Evolutionary conservation across 2,797 vertebrate genomes (phyloP), one percentile per base, ranked within the genome.

Genomic region (Scleropages formosus): DNA sequence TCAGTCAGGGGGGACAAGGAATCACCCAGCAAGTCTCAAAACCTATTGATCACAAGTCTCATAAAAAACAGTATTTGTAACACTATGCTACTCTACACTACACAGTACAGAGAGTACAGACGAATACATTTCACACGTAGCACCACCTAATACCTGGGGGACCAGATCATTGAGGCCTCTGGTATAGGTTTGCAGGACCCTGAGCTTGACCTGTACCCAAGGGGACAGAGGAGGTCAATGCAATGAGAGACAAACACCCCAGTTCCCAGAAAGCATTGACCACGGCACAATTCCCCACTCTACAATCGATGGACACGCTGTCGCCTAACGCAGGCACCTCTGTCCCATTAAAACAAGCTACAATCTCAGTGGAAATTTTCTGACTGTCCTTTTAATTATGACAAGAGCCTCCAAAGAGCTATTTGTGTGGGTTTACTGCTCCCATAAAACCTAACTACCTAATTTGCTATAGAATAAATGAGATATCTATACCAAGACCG

Each of bases 201-300:
- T 13, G 12, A 3, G 51, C 16, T 16, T 9, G 16, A 9, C 9
- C 18, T 18, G 53, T 8, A 58, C 18, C 69, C 15, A 31, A 58
- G 58, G 26, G 47, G 18, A 31, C 10, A 22, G 27, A n/a, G n/a
- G n/a, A n/a, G n/a, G n/a, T n/a, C n/a, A n/a, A n/a, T n/a, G n/a
- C n/a, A n/a, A n/a, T n/a, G n/a, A n/a, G n/a, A n/a, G n/a, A n/a
- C n/a, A n/a, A n/a, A n/a, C 66, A 59, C 70, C 70, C 66, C 18
- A 16, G 76, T 89, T 87, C 82, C 80, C 81, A 81, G 81, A 87
- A 83, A 71, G 59, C 77, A 88, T 82, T 78, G 85, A 89, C 86
- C 72, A 65, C 24, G 6, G 75, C 78, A 75, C 75, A 78, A 78
- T 80, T 74, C n/a, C n/a, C 82, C 75, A 78, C 59, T 46, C 60